Percentiles rank a stretch among this genome's conserved stretches.
Conservation (phyloP, 2,888 invertebrate genomes). For the Conus canariensis region DNA sequence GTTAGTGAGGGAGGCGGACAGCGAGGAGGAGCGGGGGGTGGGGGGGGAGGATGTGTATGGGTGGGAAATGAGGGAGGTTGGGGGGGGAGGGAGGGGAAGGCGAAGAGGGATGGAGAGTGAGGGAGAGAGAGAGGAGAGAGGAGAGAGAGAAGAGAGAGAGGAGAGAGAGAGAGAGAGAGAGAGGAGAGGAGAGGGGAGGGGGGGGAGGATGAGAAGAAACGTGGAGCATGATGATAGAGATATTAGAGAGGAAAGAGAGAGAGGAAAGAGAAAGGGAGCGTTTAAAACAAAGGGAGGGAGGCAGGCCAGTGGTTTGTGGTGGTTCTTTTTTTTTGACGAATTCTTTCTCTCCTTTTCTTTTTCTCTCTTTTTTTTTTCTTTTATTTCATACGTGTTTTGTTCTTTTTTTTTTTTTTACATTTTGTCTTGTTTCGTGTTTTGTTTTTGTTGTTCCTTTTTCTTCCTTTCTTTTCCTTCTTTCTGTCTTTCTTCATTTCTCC, state of each 20-base stretch:
- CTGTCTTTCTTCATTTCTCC: no score
- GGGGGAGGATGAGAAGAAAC: no score
- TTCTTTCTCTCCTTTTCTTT: background rate
- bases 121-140: background rate
- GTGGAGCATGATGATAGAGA: background rate
- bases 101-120: background rate
- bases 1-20: slow-evolving; percentile 5
- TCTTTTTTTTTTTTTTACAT: no score
- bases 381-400: no score
- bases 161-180: background rate
- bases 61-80: no score
- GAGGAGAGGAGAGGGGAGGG: background rate
- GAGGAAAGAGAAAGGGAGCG: background rate
- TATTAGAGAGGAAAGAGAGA: background rate
- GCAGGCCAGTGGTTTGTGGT: background rate
- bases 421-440: no score
- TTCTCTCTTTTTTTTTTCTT: background rate
- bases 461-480: no score
- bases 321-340: background rate
- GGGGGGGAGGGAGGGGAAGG: no score
- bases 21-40: no score
- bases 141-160: background rate
- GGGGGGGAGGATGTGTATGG: no score
- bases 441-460: no score
- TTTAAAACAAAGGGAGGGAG: background rate